phyloP scores from a whole-genome alignment of 2,888 invertebrate species.

The Lasioglossum marginatum region DNA sequence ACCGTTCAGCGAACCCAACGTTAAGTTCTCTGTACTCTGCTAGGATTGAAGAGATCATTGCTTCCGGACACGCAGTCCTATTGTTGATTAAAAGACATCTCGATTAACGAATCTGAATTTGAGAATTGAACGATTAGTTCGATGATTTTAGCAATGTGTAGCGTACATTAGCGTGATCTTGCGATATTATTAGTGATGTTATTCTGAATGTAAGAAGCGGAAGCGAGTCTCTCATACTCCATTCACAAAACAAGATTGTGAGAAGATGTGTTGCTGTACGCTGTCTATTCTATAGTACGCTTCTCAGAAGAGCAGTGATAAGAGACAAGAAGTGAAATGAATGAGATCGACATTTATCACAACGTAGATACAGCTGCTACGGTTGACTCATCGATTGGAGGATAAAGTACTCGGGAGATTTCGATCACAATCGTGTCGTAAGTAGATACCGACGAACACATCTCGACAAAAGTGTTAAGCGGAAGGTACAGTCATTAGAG shows the following conservation, averaged over 20 bases:
- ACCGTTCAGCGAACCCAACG: neutral
- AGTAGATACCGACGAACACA: conserved; percentile 1
- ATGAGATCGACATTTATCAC: neutral
- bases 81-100: neutral
- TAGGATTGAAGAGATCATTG: neutral
- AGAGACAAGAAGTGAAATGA: neutral
- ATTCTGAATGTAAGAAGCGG: conserved; percentile 50
- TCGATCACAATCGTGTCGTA: neutral
- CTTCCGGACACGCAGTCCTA: neutral
- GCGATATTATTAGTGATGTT: conserved; percentile 38
- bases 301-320: neutral
- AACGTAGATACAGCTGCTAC: neutral
- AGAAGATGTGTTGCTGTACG: neutral
- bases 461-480: conserved; percentile 29
- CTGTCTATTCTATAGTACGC: too few relatives aligned
- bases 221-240: conserved; percentile 46
- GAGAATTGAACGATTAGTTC: neutral
- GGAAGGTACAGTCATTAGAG: conserved; percentile 19
- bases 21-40: neutral
- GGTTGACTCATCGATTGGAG: neutral
- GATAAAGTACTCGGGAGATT: neutral
- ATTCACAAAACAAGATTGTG: conserved; percentile 25
- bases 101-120: neutral
- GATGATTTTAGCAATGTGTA: conserved; percentile 5
- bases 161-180: conserved; percentile 42